Conservation (phyloP, 2,888 invertebrate species). For the Megalurothrips usitatus region DNA sequence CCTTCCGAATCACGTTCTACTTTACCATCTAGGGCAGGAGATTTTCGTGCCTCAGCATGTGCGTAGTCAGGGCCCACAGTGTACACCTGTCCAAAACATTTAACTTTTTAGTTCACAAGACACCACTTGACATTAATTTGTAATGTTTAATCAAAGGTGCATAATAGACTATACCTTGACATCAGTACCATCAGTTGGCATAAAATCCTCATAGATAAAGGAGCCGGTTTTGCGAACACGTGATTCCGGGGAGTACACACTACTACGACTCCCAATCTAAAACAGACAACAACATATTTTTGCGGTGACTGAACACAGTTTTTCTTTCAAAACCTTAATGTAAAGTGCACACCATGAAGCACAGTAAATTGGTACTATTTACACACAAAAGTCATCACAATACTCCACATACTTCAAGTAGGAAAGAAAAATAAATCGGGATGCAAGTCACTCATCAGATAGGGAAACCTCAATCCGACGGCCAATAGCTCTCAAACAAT, state of each 20-base stretch:
- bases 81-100: slow-evolving; percentile 66
- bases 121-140: no score
- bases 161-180: slow-evolving; percentile 52
- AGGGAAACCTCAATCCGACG: no score
- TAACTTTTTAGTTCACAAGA: no score
- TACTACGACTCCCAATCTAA: slow-evolving; percentile 95
- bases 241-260: slow-evolving; percentile 96
- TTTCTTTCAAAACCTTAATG: no score
- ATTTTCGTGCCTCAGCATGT: slow-evolving; percentile 98
- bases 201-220: slow-evolving; percentile 99
- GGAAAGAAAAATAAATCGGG: no score
- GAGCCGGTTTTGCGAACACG: slow-evolving; percentile 95
- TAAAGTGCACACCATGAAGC: no score
- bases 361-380: neutral
- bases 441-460: no score
- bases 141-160: no score
- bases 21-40: slow-evolving; percentile 96
- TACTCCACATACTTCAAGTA: neutral
- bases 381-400: neutral
- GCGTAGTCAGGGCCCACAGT: slow-evolving; percentile 99
- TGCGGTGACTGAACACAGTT: no score
- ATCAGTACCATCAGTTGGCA: slow-evolving; percentile 96
- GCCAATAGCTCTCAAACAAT: no score
- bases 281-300: slow-evolving; percentile 4
- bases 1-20: slow-evolving; percentile 97